Percentiles rank a stretch among this genome's conserved stretches.
Conservation (phyloP, 2,797 vertebrate genomes). For the Rhinella marina region DNA sequence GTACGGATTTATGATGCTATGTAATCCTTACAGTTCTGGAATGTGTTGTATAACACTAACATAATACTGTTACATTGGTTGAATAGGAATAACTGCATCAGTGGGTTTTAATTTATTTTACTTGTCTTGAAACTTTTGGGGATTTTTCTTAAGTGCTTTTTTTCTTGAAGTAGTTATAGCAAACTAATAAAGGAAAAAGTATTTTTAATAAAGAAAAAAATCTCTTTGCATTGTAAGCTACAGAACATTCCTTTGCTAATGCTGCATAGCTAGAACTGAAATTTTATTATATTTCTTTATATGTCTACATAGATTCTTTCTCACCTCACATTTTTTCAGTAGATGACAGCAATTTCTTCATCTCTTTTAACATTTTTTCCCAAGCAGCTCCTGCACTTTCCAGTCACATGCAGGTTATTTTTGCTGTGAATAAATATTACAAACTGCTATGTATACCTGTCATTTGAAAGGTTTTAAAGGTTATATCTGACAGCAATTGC, state of each 20-base stretch:
- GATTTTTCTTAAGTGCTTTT: background rate
- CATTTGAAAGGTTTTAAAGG: constrained; percentile 38
- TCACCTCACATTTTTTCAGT: constrained; percentile 21
- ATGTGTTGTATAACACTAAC: too few relatives aligned
- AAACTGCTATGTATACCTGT: constrained; percentile 36
- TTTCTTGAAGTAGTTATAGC: background rate
- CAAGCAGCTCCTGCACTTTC: constrained; percentile 28
- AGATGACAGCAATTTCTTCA: constrained; percentile 33
- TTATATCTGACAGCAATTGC: constrained; percentile 31
- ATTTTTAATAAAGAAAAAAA: background rate
- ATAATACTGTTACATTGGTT: too few relatives aligned
- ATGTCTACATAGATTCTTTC: constrained; percentile 2
- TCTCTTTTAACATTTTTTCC: constrained; percentile 32
- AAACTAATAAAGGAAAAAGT: background rate
- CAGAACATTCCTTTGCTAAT: background rate
- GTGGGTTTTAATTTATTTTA: too few relatives aligned
- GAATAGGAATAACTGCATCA: too few relatives aligned
- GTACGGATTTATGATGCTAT: too few relatives aligned
- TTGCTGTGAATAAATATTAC: constrained; percentile 43
- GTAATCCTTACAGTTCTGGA: too few relatives aligned
- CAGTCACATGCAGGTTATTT: constrained; percentile 42
- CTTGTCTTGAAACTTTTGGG: too few relatives aligned
- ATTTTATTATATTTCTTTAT: background rate
- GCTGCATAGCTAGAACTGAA: background rate
- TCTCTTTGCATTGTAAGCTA: background rate